Evolutionary conservation across 2,113 vertebrate genomes (phyloP).

Genomic region (Motacilla tschutschensis): DNA sequence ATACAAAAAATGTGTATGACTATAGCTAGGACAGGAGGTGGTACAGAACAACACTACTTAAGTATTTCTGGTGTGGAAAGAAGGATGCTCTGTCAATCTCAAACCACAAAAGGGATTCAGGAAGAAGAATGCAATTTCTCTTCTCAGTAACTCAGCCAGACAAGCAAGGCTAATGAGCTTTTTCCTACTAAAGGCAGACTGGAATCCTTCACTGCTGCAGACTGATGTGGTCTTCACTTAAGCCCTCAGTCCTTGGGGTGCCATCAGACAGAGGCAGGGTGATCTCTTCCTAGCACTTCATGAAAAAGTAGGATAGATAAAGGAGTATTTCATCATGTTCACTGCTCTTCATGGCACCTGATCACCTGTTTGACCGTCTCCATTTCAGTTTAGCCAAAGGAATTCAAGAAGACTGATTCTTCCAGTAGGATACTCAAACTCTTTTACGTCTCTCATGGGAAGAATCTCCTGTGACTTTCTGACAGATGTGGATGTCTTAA

Average conservation of each 20-base stretch:
- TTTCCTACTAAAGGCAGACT: neutral
- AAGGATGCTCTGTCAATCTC: conserved; percentile 22
- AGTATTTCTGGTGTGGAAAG: neutral
- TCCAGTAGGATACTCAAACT: neutral
- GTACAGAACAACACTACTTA: neutral
- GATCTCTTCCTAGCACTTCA: neutral
- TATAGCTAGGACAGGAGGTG: neutral
- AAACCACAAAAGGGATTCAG: conserved; percentile 8
- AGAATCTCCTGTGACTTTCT: neutral
- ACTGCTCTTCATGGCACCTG: neutral
- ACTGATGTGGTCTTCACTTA: neutral
- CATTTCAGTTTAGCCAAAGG: neutral
- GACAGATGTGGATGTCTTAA: neutral
- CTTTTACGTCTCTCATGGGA: neutral
- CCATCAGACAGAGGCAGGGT: neutral
- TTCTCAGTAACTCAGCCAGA: neutral
- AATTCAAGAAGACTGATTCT: neutral
- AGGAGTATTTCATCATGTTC: neutral
- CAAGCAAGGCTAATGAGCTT: neutral
- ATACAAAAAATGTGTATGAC: neutral
- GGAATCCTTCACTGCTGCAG: neutral
- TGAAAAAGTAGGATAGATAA: neutral
- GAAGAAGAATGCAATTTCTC: conserved; percentile 5
- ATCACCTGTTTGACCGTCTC: neutral
- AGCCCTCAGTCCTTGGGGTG: neutral